A percentile compares a stretch with the other conserved stretches of the same genome.
Conservation (phyloP, 2,797 vertebrate genomes). For the Halcyon badia region DNA sequence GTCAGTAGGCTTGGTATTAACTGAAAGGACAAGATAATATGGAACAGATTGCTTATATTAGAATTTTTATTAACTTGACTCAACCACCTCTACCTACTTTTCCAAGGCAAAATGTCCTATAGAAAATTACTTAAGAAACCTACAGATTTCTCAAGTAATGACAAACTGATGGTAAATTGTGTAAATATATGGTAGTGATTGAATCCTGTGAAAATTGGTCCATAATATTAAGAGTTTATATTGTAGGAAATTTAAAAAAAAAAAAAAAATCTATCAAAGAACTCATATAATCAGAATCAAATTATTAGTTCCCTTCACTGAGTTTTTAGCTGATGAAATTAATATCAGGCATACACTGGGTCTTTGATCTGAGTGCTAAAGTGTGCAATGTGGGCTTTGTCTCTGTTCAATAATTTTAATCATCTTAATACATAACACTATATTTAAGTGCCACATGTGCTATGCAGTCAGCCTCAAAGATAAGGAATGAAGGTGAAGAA, state of each 20-base stretch:
- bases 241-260: not conserved
- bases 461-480: not conserved
- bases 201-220: not conserved
- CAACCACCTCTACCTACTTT: not conserved
- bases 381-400: not conserved
- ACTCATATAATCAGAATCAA: not conserved
- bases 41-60: constrained; percentile 15
- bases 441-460: not conserved
- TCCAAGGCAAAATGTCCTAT: not conserved
- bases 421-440: not conserved
- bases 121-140: too few relatives aligned
- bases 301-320: not conserved
- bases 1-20: not conserved
- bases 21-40: not conserved
- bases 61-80: not conserved
- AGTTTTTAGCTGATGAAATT: not conserved
- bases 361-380: not conserved
- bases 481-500: constrained; percentile 22
- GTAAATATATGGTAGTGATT: not conserved
- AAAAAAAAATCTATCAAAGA: not conserved
- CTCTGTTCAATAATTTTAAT: not conserved
- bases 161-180: not conserved
- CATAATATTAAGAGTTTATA: not conserved
- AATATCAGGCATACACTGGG: not conserved
- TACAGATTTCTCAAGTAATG: not conserved